Evolutionary conservation across 2,797 vertebrate genomes (phyloP).

Genomic region (Lagorchestes hirsutus): DNA sequence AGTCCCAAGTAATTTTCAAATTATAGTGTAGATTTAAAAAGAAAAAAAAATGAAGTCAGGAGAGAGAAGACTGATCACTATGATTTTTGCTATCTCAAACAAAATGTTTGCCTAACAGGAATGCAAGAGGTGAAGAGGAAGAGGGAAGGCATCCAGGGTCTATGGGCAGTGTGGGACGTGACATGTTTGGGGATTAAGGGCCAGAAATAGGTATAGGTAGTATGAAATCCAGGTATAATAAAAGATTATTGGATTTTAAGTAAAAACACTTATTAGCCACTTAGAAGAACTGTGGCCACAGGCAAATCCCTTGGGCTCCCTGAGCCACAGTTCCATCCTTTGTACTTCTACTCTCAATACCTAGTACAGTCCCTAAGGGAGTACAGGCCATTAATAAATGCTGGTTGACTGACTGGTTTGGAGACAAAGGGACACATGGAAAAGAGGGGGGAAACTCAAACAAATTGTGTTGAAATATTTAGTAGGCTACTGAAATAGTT

Average conservation of each 20-base stretch:
- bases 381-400: neutral
- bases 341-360: neutral
- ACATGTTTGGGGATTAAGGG: neutral
- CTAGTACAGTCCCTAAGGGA: neutral
- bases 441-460: neutral
- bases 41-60: conserved; percentile 2
- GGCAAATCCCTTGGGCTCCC: neutral
- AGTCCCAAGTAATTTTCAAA: neutral
- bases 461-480: neutral
- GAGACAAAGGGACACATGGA: neutral
- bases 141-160: neutral
- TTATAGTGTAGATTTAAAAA: neutral
- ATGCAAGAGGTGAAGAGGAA: neutral
- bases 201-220: neutral
- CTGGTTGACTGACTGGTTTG: neutral
- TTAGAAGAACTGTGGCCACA: neutral
- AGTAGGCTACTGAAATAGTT: neutral
- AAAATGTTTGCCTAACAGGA: neutral
- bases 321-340: neutral
- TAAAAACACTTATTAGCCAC: neutral
- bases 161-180: neutral
- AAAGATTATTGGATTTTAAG: neutral
- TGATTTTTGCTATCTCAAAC: neutral
- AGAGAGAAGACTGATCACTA: neutral
- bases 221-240: neutral